A percentile compares a stretch with the other conserved stretches of the same genome.
Conservation (phyloP, 2,888 invertebrate genomes). For the Globia sparganii region DNA sequence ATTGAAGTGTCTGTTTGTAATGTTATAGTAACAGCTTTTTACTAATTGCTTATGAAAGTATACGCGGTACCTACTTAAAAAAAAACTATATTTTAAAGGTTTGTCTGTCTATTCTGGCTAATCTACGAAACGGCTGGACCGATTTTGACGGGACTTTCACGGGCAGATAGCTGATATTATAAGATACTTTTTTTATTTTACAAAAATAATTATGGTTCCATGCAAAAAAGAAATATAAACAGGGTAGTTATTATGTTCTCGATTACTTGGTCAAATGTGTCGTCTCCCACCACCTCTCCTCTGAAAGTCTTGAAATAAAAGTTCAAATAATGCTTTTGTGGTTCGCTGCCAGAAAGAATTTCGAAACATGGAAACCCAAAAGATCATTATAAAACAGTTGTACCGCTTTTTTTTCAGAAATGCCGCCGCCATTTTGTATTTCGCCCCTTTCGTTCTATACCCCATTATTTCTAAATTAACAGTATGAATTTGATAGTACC, state of each 20-base stretch:
- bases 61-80: too few species aligned
- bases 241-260: neutral
- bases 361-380: neutral
- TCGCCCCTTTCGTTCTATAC: neutral
- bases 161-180: too few species aligned
- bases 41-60: too few species aligned
- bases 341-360: neutral
- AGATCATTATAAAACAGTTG: neutral
- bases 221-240: neutral
- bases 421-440: slow-evolving; percentile 5
- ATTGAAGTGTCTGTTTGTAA: too few species aligned
- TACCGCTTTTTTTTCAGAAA: too few species aligned
- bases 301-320: too few species aligned
- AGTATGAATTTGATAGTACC: neutral
- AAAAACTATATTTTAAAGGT: too few species aligned
- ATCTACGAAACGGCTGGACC: neutral
- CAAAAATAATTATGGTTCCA: too few species aligned
- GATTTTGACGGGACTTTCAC: neutral
- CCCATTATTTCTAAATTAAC: neutral
- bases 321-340: neutral
- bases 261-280: neutral
- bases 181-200: too few species aligned
- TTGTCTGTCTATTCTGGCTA: neutral
- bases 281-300: neutral
- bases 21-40: neutral